Evolutionary conservation across 2,797 vertebrate species (phyloP).

Genomic region (Onychomys arenicola): DNA sequence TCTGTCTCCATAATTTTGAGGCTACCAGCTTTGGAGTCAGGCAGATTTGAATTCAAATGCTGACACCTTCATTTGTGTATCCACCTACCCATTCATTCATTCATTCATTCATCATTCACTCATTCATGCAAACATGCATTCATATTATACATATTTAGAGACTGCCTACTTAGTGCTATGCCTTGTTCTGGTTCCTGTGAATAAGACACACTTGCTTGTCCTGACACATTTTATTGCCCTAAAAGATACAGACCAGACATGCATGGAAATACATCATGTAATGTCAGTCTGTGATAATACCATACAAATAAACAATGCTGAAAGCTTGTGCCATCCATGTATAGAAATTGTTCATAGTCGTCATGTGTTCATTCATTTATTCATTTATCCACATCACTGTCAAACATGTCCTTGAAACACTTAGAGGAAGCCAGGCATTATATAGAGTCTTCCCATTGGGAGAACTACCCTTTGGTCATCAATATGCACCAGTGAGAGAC

Average conservation of each 20-base stretch:
- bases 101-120: neutral
- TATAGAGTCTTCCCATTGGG: neutral
- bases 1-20: neutral
- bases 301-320: neutral
- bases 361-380: neutral
- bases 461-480: neutral
- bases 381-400: neutral
- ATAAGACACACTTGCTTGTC: neutral
- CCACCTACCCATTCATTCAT: neutral
- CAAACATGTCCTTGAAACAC: neutral
- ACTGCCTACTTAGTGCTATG: neutral
- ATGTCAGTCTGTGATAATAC: neutral
- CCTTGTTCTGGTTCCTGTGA: conserved; percentile 9
- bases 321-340: neutral
- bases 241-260: neutral
- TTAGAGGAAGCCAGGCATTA: neutral
- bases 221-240: neutral
- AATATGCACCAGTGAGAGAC: neutral
- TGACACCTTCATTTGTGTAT: neutral
- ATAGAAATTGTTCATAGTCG: neutral
- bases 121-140: neutral
- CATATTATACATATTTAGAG: neutral
- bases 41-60: neutral
- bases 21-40: neutral
- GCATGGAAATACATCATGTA: neutral